Conservation (phyloP, 2,113 vertebrate species). For the Talpa occidentalis region DNA sequence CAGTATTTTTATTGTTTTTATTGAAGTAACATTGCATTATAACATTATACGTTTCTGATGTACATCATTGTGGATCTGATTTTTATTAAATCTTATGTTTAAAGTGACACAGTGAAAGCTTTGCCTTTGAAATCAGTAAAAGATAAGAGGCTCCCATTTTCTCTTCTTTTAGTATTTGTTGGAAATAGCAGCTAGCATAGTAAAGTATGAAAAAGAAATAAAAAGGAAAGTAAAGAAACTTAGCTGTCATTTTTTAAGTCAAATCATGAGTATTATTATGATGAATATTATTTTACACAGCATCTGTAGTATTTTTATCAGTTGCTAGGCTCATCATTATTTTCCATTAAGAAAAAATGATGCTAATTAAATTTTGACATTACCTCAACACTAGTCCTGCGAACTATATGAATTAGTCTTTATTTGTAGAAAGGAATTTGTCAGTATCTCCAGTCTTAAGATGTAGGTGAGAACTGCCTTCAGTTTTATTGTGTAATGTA, state of each 20-base stretch:
- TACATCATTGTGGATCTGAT: too few relatives aligned
- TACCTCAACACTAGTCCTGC: background rate
- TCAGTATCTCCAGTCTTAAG: background rate
- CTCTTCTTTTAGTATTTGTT: background rate
- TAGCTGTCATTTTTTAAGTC: background rate
- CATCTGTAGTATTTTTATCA: background rate
- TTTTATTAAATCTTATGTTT: background rate
- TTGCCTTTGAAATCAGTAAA: background rate
- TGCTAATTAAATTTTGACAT: conserved; percentile 36
- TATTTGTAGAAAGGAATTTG: background rate
- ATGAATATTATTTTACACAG: conserved; percentile 10
- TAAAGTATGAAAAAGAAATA: conserved; percentile 8
- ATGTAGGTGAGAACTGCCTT: background rate
- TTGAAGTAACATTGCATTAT: background rate
- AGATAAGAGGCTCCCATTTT: background rate
- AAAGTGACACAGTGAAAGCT: background rate
- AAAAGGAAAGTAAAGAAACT: background rate
- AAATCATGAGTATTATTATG: background rate
- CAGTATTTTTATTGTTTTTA: background rate
- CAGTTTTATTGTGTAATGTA: background rate
- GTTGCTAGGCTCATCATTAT: conserved; percentile 8
- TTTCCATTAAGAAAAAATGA: conserved; percentile 20
- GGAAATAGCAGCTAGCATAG: background rate
- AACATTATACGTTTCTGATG: too few relatives aligned
- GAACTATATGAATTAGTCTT: background rate